Conservation (phyloP, 2,113 vertebrate genomes). For the Candoia aspera region DNA sequence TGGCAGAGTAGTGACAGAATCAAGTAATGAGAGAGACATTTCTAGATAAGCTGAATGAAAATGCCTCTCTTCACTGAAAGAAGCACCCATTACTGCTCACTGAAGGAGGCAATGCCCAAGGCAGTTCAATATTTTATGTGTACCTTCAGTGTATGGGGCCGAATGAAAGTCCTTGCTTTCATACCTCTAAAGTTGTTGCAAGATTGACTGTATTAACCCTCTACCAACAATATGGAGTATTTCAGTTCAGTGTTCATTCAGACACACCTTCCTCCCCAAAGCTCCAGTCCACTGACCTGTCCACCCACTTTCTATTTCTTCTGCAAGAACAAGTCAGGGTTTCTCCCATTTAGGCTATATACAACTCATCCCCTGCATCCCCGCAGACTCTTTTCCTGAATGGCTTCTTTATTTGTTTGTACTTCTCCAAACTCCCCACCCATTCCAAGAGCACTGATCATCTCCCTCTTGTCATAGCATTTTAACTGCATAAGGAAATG, state of each 20-base stretch:
- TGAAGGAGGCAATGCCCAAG: neutral
- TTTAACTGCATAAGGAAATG: neutral
- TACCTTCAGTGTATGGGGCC: neutral
- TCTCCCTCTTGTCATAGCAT: neutral
- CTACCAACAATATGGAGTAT: neutral
- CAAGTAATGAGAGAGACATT: neutral
- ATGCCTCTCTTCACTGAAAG: neutral
- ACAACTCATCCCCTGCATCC: neutral
- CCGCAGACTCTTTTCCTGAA: neutral
- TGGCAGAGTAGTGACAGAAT: neutral
- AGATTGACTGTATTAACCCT: too few species aligned
- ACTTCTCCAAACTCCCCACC: neutral
- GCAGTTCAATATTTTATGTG: neutral
- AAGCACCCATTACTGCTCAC: neutral
- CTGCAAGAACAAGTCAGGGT: neutral
- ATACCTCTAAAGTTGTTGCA: neutral
- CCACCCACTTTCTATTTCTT: neutral
- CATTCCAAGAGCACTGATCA: neutral
- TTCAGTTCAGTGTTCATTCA: neutral
- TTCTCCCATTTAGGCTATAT: neutral
- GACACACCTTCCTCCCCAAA: neutral
- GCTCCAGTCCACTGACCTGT: neutral
- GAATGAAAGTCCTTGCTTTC: neutral
- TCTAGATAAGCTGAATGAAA: neutral
- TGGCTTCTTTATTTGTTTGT: neutral